Conservation (phyloP, 2,888 invertebrate genomes). For the Stenoptilia bipunctidactyla region DNA sequence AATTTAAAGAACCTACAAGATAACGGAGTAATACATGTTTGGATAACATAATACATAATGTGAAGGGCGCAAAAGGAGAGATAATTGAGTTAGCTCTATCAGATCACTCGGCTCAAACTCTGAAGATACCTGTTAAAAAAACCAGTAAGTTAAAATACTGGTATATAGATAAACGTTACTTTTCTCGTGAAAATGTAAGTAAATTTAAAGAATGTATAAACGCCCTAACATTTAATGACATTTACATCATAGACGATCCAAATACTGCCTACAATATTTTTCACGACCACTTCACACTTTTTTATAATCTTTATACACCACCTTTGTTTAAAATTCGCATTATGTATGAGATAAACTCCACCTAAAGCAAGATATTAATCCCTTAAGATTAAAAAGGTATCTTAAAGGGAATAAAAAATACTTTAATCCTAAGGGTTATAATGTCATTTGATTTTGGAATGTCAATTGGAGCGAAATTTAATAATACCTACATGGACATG, state of each 20-base stretch:
- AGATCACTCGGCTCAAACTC: constrained; percentile 12
- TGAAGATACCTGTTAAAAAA: constrained; percentile 10
- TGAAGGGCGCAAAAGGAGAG: constrained; percentile 4
- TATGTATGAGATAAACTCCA: no score
- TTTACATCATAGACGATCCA: constrained; percentile 10
- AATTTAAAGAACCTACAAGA: constrained; percentile 6
- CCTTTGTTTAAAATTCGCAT: no score
- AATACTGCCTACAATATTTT: constrained; percentile 11
- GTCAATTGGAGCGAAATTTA: no score
- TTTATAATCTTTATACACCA: constrained; percentile 12
- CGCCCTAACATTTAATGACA: constrained; percentile 10
- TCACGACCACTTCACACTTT: constrained; percentile 8
- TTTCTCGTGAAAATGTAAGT: constrained; percentile 9
- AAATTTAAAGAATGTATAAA: constrained; percentile 13
- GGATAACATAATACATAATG: constrained; percentile 8
- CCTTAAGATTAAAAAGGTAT: no score
- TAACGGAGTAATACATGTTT: constrained; percentile 7
- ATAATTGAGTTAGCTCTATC: constrained; percentile 9
- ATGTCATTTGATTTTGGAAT: no score
- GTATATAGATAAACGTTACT: constrained; percentile 8
- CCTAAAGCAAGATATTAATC: no score
- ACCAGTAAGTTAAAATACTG: constrained; percentile 5
- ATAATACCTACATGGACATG: no score
- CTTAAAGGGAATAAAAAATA: no score
- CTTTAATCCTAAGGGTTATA: no score